A percentile compares a stretch with the other conserved stretches of the same genome.
These are phyloP conservation scores for Enteromius paludinosus DNA, from an alignment of 2,797 vertebrate species.

Conservation along the genomic window DNA sequence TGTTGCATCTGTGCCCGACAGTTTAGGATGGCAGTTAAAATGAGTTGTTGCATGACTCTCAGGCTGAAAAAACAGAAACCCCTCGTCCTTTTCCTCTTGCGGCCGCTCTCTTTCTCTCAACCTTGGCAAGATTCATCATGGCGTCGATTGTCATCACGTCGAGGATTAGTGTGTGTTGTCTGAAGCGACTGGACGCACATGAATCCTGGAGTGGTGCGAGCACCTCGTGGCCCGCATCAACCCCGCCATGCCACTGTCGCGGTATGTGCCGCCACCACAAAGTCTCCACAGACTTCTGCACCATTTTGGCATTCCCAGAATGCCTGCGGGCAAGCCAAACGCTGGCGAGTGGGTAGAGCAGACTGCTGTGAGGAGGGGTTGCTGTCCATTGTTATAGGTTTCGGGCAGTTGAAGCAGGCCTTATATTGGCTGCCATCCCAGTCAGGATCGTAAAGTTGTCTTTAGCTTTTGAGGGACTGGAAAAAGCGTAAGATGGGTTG, in stretches of 20 bases:
- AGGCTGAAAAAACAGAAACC: slow-evolving; percentile 56
- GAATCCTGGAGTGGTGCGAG: slow-evolving; percentile 64
- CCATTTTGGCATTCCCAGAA: slow-evolving; percentile 75
- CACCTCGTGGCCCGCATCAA: slow-evolving; percentile 61
- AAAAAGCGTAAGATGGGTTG: slow-evolving; percentile 74
- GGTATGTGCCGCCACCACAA: slow-evolving; percentile 72
- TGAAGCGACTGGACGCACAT: slow-evolving; percentile 76
- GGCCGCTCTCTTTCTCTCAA: slow-evolving; percentile 47
- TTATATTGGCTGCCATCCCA: slow-evolving; percentile 71
- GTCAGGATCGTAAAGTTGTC: slow-evolving; percentile 74
- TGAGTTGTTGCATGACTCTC: slow-evolving; percentile 54
- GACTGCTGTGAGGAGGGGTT: slow-evolving; percentile 49
- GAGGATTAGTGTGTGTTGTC: slow-evolving; percentile 78
- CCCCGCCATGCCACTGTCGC: slow-evolving; percentile 64
- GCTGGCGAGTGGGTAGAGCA: slow-evolving; percentile 58
- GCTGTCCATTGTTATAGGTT: slow-evolving; percentile 53
- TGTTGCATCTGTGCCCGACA: slow-evolving; percentile 5
- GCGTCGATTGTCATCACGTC: slow-evolving; percentile 73
- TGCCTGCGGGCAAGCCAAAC: slow-evolving; percentile 74
- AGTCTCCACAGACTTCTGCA: slow-evolving; percentile 64
- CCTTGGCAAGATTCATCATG: slow-evolving; percentile 73
- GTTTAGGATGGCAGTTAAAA: slow-evolving; percentile 63
- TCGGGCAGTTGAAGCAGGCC: slow-evolving; percentile 65
- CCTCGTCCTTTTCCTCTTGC: slow-evolving; percentile 47
- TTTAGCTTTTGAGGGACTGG: slow-evolving; percentile 71